Percentiles rank a stretch among this genome's conserved stretches.
phyloP scores from a whole-genome alignment of 1,140 invertebrate species.

The Drosophila sproati region DNA sequence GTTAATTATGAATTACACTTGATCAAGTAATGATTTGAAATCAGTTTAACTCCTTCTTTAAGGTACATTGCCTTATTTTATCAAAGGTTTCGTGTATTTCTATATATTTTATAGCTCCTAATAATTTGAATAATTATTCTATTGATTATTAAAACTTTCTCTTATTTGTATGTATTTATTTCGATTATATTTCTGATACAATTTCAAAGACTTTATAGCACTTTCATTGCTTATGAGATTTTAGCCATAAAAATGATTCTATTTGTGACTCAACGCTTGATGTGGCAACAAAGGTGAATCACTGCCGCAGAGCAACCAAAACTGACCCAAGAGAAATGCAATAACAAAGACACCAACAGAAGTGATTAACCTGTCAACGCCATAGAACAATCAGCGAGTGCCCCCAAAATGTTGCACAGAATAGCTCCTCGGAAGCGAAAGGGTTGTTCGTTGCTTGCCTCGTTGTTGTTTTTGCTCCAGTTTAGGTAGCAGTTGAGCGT shows the following conservation, averaged over 20 bases:
- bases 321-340: slow-evolving; percentile 52
- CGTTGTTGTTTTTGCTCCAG: slow-evolving; percentile 23
- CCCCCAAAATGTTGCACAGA: slow-evolving; percentile 49
- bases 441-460: slow-evolving; percentile 19
- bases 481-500: slow-evolving; percentile 38
- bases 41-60: too few relatives aligned
- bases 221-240: too few relatives aligned
- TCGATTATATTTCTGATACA: too few relatives aligned
- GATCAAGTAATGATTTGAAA: too few relatives aligned
- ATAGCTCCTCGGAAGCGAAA: slow-evolving; percentile 24
- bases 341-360: slow-evolving; percentile 6
- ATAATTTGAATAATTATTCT: too few relatives aligned
- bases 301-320: slow-evolving; percentile 38
- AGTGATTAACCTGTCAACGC: slow-evolving; percentile 75
- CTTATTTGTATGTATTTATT: too few relatives aligned
- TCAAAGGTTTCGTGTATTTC: too few relatives aligned
- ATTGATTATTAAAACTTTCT: too few relatives aligned
- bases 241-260: neutral
- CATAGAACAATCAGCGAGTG: slow-evolving; percentile 68
- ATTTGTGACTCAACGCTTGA: neutral
- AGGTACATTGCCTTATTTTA: too few relatives aligned
- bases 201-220: too few relatives aligned
- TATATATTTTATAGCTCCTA: too few relatives aligned
- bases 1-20: too few relatives aligned
- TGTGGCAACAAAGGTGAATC: slow-evolving; percentile 37